A percentile compares a stretch with the other conserved stretches of the same genome.
These are phyloP conservation scores for Bicyclus anynana DNA, from an alignment of 1,140 invertebrate species.

Conservation along the genomic window DNA sequence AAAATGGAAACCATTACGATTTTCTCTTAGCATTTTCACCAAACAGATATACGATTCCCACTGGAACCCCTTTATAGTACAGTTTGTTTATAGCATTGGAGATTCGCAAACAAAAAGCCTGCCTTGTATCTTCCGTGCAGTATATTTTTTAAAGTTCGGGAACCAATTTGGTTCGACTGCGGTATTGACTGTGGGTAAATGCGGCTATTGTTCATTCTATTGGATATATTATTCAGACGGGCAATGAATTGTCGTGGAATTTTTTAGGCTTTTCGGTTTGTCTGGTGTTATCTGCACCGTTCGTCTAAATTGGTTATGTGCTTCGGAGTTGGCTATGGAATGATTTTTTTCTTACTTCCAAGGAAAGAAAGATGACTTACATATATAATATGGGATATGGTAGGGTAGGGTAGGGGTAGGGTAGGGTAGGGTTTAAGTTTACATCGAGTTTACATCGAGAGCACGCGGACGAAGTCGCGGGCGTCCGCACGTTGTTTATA, in stretches of 20 bases:
- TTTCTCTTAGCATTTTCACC: conserved; percentile 53
- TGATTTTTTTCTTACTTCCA: too few species aligned
- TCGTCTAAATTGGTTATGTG: too few species aligned
- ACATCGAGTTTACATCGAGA: too few species aligned
- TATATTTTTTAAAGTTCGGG: conserved; percentile 42
- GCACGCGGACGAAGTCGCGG: too few species aligned
- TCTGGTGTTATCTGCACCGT: background rate
- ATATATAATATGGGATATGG: too few species aligned
- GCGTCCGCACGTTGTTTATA: too few species aligned
- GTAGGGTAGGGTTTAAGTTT: too few species aligned
- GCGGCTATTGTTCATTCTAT: conserved; percentile 26
- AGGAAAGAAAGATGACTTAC: too few species aligned
- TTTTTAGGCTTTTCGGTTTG: background rate
- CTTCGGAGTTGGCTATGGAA: too few species aligned
- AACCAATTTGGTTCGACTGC: conserved; percentile 43
- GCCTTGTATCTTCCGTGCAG: conserved; percentile 34
- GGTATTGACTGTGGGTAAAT: conserved; percentile 34
- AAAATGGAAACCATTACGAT: conserved; percentile 34
- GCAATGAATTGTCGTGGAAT: background rate
- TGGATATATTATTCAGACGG: conserved; percentile 17
- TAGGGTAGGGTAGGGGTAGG: too few species aligned
- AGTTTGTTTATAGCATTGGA: conserved; percentile 55
- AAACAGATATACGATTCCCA: conserved; percentile 50
- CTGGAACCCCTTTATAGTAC: conserved; percentile 49
- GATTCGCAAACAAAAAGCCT: conserved; percentile 43